Base-by-base conservation (phyloP, 2,797 vertebrate genomes). In the Acanthornis magna region DNA sequence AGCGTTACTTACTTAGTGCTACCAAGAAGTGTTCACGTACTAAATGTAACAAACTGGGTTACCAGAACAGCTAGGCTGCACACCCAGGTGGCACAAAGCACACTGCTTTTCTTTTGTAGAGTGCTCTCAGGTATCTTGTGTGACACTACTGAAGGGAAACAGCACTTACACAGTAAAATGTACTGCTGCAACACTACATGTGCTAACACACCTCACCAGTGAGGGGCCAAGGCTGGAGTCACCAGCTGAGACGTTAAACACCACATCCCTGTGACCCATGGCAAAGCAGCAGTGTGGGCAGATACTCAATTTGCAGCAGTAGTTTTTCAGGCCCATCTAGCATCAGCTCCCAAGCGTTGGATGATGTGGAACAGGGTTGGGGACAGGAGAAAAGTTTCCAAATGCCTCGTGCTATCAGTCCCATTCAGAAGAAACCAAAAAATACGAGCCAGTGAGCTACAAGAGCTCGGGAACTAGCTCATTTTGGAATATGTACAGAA, bases 241-340 rank as follows among this genome's bases (percentile, higher is more conserved):
- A 1, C 25, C 6, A 6, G 17, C 54, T 26, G 23, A 4, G 10
- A 36, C 17, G 19, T 3, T n/a, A 42, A 78, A 54, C 18, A 22
- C 4, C 30, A 29, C 21, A 42, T 6, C 55, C 29, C 74, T 7
- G 32, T 2, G 3, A 42, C 22, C 19, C 2, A 6, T 0, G 5
- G 57, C 45, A 77, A 32, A 53, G 34, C 4, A 0, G 16, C 19
- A 80, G 2, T 3, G 16, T 16, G 30, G 40, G 36, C 40, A 54
- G 30, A 34, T 8, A 23, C 38, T 23, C 30, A 4, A 4, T n/a
- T 34, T 38, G 21, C 66, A 84, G 61, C 47, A 36, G 18, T 0
- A 63, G 16, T 11, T 83, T 53, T 63, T n/a, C 34, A 74, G 45
- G 68, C 27, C 88, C 47, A 50, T 32, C 51, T 51, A 47, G 43